phyloP scores from a whole-genome alignment of 2,797 vertebrate genomes.

The Sebastes miniatus region DNA sequence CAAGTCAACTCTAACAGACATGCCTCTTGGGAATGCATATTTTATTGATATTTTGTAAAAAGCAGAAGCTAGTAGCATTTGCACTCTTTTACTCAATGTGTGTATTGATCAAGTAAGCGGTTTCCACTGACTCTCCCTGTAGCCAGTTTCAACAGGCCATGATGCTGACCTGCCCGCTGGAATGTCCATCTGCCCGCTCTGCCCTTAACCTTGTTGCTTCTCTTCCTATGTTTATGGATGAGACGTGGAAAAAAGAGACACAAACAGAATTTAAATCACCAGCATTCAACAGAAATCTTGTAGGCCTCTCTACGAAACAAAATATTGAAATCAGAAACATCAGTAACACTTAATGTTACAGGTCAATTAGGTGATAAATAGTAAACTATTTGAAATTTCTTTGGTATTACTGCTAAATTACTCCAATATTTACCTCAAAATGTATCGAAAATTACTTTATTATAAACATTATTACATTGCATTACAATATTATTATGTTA shows the following conservation, averaged over 20 bases:
- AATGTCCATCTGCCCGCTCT: background rate
- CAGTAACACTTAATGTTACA: background rate
- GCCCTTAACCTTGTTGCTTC: constrained; percentile 28
- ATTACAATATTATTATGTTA: background rate
- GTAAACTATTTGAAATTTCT: background rate
- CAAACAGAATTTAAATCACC: background rate
- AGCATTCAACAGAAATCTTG: background rate
- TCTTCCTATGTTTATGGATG: constrained; percentile 53
- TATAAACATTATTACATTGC: too few relatives aligned
- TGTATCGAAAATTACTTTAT: too few relatives aligned
- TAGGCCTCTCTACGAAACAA: background rate
- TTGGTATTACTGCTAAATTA: too few relatives aligned
- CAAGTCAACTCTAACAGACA: background rate
- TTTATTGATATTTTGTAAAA: background rate
- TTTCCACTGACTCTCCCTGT: background rate
- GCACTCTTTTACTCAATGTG: background rate
- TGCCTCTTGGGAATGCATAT: background rate
- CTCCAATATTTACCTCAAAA: too few relatives aligned
- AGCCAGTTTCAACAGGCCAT: background rate
- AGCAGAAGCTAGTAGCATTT: background rate
- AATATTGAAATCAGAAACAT: background rate
- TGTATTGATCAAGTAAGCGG: background rate
- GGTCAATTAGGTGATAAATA: too few relatives aligned
- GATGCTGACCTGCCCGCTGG: constrained; percentile 11
- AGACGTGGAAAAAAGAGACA: background rate